Conservation (phyloP, 2,888 invertebrate species). For the Thymelicus sylvestris region DNA sequence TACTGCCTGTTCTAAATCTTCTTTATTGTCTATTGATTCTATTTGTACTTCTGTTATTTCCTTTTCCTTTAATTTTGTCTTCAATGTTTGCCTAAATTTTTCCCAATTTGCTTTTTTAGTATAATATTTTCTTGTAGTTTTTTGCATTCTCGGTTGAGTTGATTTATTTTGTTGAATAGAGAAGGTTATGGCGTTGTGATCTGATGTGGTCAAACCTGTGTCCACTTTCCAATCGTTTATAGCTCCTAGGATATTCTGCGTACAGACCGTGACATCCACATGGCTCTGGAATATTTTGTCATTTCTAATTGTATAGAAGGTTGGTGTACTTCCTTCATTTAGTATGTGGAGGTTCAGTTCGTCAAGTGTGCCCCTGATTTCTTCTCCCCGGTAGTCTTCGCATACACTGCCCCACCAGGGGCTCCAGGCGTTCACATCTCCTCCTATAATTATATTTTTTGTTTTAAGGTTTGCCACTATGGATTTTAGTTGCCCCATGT, state of each 20-base stretch:
- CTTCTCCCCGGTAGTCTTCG: too few species aligned
- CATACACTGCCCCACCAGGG: too few species aligned
- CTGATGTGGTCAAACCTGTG: not conserved
- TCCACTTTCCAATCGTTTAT: too few species aligned
- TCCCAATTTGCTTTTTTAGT: not conserved
- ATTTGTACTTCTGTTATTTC: conserved; percentile 14
- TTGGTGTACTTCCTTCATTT: too few species aligned
- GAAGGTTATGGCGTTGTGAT: not conserved
- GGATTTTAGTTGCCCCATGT: not conserved
- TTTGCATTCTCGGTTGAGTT: not conserved
- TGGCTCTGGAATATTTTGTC: too few species aligned
- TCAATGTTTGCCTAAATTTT: conserved; percentile 11
- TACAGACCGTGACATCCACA: too few species aligned
- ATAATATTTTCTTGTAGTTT: not conserved
- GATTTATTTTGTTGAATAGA: not conserved
- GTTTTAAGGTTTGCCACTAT: not conserved
- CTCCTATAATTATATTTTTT: too few species aligned
- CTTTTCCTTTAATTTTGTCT: conserved; percentile 41
- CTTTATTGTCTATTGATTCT: not conserved
- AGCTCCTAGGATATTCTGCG: too few species aligned
- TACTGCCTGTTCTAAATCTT: not conserved
- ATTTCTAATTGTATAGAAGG: too few species aligned
- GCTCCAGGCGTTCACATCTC: too few species aligned
- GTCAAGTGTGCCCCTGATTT: too few species aligned
- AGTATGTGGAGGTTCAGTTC: too few species aligned